Base-by-base conservation (phyloP, 2,113 vertebrate species). In the Eretmochelys imbricata region DNA sequence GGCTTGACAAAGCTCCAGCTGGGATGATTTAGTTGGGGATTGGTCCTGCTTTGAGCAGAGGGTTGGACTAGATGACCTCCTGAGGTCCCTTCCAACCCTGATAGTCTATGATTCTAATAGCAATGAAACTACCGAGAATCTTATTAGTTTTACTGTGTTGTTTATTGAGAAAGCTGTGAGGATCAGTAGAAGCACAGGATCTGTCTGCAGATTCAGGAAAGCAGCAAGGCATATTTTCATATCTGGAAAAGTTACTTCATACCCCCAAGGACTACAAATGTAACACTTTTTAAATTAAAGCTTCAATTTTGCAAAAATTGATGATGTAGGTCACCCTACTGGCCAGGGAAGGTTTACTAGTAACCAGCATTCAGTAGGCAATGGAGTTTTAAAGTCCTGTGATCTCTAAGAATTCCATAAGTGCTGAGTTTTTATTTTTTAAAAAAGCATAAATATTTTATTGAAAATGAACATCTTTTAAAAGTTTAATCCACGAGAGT, bases 321-420 rank as follows among this genome's bases (percentile, higher is more conserved):
- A 42, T 90, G 87, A 84, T 87, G 48, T 95, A 85, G 95, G 25
- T 4, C 25, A 79, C 59, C 79, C 50, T 87, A 75, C 93, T 91
- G 19, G 31, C 12, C 31, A 49, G 59, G 46, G n/a, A 65, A 69
- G 35, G 69, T 92, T 93, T 93, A 85, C 82, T 87, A 93, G 59
- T 94, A 93, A 84, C 49, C 5, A 1, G 14, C 65, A 89, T 13
- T 25, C 80, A 93, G 54, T 0, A 0, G 55, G 93, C 82, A 94
- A 82, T 94, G 92, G 80, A 76, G 82, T 93, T 93, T 86, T 88
- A 94, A 97, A 97, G 72, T 88, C 88, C 89, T 94, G 92, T 85
- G 93, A 95, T 88, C 93, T 83, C 4, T 2, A 86, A 87, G 86
- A 95, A 96, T 96, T 97, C 94, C 94, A 91, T 51, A 46, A 89